These are phyloP conservation scores for Solea solea DNA, from an alignment of 2,113 vertebrate genomes.

Conservation along the genomic window DNA sequence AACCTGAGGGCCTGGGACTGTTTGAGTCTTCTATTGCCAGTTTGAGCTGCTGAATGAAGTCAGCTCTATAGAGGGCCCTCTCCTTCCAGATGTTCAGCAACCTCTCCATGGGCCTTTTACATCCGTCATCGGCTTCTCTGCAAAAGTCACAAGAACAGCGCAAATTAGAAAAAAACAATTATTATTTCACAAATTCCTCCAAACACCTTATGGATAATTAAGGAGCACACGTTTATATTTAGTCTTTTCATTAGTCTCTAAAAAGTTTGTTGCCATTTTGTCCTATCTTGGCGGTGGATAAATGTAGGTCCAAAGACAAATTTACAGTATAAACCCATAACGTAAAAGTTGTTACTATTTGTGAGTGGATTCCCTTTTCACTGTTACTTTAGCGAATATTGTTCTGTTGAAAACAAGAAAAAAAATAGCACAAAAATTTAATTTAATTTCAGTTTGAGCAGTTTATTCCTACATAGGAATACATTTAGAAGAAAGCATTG, in stretches of 20 bases:
- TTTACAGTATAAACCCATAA: no score
- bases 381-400: no score
- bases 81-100: slow-evolving; percentile 99
- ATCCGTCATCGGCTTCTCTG: slow-evolving; percentile 94
- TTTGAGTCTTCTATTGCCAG: slow-evolving; percentile 95
- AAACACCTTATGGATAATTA: neutral
- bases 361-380: no score
- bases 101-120: slow-evolving; percentile 95
- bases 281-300: no score
- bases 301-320: no score
- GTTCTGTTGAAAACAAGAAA: no score
- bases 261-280: no score
- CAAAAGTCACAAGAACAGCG: neutral
- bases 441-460: neutral
- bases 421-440: no score
- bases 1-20: slow-evolving; percentile 92
- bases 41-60: slow-evolving; percentile 97
- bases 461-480: neutral
- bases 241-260: no score
- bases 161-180: neutral
- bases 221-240: neutral
- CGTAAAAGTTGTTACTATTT: no score
- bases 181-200: neutral
- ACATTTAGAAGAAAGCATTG: no score
- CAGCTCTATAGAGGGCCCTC: slow-evolving; percentile 90